Percentiles rank a stretch among this genome's conserved stretches.
Conservation (phyloP, 2,888 invertebrate genomes). For the Tetranychus piercei region DNA sequence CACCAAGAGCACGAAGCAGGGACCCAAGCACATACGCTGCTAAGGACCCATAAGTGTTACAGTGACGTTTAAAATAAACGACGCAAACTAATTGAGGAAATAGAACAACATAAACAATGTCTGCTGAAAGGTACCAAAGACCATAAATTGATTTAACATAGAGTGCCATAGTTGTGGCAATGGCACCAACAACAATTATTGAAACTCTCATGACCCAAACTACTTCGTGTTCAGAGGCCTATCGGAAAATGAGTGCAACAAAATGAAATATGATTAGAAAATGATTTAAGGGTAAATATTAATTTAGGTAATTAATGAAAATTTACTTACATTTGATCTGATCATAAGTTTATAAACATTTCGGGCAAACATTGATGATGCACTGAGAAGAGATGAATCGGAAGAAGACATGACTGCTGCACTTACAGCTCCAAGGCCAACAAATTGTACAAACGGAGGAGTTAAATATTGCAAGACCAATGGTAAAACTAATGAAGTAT, state of each 20-base stretch:
- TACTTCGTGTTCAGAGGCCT: conserved; percentile 93
- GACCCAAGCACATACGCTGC: conserved; percentile 66
- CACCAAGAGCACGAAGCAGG: conserved; percentile 58
- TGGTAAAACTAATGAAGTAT: conserved; percentile 58
- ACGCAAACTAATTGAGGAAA: conserved; percentile 96
- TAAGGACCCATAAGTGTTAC: conserved; percentile 93
- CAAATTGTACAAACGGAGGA: conserved; percentile 85
- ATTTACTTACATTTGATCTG: conserved; percentile 52
- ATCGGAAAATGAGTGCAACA: conserved; percentile 16
- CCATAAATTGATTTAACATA: conserved; percentile 95
- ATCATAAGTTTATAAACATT: conserved; percentile 96
- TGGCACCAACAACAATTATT: conserved; percentile 72
- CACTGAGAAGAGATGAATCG: conserved; percentile 91
- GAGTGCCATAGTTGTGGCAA: conserved; percentile 86
- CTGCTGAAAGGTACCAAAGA: conserved; percentile 96
- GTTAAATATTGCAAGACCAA: conserved; percentile 91
- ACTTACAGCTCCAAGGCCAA: conserved; percentile 92
- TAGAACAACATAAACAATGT: conserved; percentile 92
- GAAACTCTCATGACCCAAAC: conserved; percentile 65
- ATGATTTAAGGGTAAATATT: not conserved
- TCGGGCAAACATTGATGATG: conserved; percentile 95
- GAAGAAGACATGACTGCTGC: conserved; percentile 99
- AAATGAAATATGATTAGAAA: not conserved
- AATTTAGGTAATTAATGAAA: not conserved
- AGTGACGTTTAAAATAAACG: conserved; percentile 76